These are phyloP conservation scores for Xylota sylvarum DNA, from an alignment of 2,888 invertebrate genomes.

Conservation along the genomic window DNA sequence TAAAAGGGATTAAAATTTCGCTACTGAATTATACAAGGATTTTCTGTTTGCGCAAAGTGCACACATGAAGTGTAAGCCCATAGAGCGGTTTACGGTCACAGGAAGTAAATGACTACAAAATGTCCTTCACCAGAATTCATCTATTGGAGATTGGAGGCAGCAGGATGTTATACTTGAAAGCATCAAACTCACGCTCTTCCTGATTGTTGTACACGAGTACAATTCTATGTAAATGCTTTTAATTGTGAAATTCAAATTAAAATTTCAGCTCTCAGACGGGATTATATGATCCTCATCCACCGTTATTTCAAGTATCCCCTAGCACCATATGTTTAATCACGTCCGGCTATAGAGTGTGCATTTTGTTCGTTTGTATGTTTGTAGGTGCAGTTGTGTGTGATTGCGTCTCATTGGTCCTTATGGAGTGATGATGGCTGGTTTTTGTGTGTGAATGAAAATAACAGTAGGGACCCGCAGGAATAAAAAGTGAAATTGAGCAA, in stretches of 20 bases:
- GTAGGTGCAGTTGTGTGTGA: background rate
- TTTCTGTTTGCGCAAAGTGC: constrained; percentile 34
- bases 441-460: constrained; percentile 43
- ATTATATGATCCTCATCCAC: constrained; percentile 53
- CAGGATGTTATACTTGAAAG: constrained; percentile 40
- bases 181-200: constrained; percentile 37
- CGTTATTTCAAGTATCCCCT: constrained; percentile 4
- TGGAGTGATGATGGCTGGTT: constrained; percentile 41
- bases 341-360: background rate
- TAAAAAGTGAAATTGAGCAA: constrained; percentile 17
- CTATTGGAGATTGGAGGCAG: constrained; percentile 20
- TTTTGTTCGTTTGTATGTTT: background rate
- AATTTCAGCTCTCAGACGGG: constrained; percentile 69
- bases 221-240: constrained; percentile 62
- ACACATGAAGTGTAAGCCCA: constrained; percentile 41
- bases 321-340: constrained; percentile 48
- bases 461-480: constrained; percentile 33
- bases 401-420: constrained; percentile 33
- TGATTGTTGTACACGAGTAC: constrained; percentile 51
- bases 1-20: constrained; percentile 56
- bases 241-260: constrained; percentile 72
- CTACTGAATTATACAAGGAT: constrained; percentile 45
- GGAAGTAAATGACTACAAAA: constrained; percentile 23
- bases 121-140: constrained; percentile 47
- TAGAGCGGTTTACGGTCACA: background rate